Evolutionary conservation across 2,888 invertebrate species (phyloP).

Genomic region (Mythimna lalbum): DNA sequence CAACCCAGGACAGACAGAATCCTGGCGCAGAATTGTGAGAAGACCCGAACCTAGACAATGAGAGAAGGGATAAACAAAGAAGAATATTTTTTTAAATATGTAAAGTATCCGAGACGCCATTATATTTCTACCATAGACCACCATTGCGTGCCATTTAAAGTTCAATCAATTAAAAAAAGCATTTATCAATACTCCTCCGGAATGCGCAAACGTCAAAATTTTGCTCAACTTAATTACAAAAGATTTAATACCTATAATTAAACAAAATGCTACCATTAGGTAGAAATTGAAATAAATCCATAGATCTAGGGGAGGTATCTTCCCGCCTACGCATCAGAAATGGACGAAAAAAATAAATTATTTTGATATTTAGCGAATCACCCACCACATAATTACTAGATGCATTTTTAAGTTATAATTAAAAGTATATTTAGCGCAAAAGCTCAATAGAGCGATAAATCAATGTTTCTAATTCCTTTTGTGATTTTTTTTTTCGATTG

Average conservation of each 20-base stretch:
- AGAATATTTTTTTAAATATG: background rate
- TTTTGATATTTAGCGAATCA: slow-evolving; percentile 82
- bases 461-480: slow-evolving; percentile 73
- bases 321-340: slow-evolving; percentile 74
- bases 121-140: background rate
- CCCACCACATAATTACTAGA: slow-evolving; percentile 82
- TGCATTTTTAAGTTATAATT: slow-evolving; percentile 78
- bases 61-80: too few relatives aligned
- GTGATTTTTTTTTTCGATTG: slow-evolving; percentile 62
- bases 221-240: slow-evolving; percentile 74
- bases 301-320: slow-evolving; percentile 72
- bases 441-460: slow-evolving; percentile 82
- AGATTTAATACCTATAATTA: slow-evolving; percentile 81
- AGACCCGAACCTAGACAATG: too few relatives aligned
- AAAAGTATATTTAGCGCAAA: slow-evolving; percentile 82
- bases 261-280: slow-evolving; percentile 71
- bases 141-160: slow-evolving; percentile 10
- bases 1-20: too few relatives aligned
- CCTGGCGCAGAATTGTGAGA: too few relatives aligned
- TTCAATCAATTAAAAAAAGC: slow-evolving; percentile 33
- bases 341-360: slow-evolving; percentile 74
- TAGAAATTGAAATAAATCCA: slow-evolving; percentile 84
- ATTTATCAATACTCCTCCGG: slow-evolving; percentile 40
- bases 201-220: slow-evolving; percentile 60
- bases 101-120: background rate